Conservation (phyloP, 1,140 invertebrate genomes). For the Pomacea maculata region DNA sequence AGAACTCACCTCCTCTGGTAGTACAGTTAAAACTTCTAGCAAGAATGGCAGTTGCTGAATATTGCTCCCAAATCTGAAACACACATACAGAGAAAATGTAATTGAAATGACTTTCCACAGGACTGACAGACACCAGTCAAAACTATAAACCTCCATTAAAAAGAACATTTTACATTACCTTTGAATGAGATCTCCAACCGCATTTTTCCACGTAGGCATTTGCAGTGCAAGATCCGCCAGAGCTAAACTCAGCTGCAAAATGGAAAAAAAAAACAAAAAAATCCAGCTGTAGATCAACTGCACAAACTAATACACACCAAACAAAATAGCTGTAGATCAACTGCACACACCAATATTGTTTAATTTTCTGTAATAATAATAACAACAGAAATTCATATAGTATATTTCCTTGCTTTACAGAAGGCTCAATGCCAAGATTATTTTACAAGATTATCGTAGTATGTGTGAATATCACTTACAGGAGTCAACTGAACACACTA, state of each 20-base stretch:
- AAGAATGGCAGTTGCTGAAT: conserved; percentile 69
- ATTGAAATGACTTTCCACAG: not conserved
- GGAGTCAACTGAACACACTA: no score
- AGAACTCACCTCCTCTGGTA: conserved; percentile 91
- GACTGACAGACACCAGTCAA: not conserved
- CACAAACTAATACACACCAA: no score
- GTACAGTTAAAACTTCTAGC: conserved; percentile 89
- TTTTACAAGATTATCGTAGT: no score
- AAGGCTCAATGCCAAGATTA: no score
- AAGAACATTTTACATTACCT: conserved; percentile 66
- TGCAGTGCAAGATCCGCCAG: conserved; percentile 93
- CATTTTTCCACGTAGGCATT: conserved; percentile 91
- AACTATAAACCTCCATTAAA: not conserved
- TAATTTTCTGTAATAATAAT: no score
- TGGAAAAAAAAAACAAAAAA: conserved; percentile 27
- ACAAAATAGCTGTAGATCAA: no score
- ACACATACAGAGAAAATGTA: conserved; percentile 19
- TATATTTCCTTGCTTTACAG: no score
- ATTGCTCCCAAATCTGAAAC: conserved; percentile 62
- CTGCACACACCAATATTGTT: no score
- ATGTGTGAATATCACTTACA: no score
- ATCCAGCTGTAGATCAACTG: not conserved
- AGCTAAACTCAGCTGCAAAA: conserved; percentile 82
- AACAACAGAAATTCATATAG: no score
- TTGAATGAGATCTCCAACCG: conserved; percentile 85